Percentiles rank a stretch among this genome's conserved stretches.
Conservation (phyloP, 2,888 invertebrate species). For the Drosophila yooni region DNA sequence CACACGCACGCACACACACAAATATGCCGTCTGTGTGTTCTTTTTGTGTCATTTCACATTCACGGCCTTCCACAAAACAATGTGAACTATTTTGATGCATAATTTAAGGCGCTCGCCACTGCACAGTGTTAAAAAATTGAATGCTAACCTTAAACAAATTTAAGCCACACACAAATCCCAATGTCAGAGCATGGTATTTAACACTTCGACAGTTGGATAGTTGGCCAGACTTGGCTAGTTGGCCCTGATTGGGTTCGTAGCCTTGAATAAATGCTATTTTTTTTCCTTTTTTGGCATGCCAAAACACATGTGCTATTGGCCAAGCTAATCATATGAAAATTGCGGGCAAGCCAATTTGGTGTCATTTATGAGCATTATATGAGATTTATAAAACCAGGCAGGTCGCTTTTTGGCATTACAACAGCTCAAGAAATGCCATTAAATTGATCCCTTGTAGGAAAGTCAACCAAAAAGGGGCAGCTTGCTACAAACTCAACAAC, state of each 20-base stretch:
- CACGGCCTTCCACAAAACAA: conserved; percentile 45
- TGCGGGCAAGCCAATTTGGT: conserved; percentile 42
- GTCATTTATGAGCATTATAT: conserved; percentile 62
- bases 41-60: conserved; percentile 57
- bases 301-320: conserved; percentile 42
- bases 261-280: conserved; percentile 52
- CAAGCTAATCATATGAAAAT: conserved; percentile 54
- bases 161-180: conserved; percentile 30
- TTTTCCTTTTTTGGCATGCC: background rate
- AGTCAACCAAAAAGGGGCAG: background rate
- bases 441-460: conserved; percentile 8
- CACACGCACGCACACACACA: conserved; percentile 1
- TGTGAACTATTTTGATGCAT: conserved; percentile 63
- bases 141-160: conserved; percentile 55
- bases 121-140: conserved; percentile 27
- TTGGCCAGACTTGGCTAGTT: conserved; percentile 22
- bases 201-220: background rate
- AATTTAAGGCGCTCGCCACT: conserved; percentile 57
- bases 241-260: conserved; percentile 65
- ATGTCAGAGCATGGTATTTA: background rate
- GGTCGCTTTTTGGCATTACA: conserved; percentile 14
- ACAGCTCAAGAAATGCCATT: conserved; percentile 48
- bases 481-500: conserved; percentile 23
- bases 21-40: conserved; percentile 8
- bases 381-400: conserved; percentile 62